Evolutionary conservation across 2,888 invertebrate genomes (phyloP), one percentile per base, ranked within the genome.

Genomic region (Pocota personata): DNA sequence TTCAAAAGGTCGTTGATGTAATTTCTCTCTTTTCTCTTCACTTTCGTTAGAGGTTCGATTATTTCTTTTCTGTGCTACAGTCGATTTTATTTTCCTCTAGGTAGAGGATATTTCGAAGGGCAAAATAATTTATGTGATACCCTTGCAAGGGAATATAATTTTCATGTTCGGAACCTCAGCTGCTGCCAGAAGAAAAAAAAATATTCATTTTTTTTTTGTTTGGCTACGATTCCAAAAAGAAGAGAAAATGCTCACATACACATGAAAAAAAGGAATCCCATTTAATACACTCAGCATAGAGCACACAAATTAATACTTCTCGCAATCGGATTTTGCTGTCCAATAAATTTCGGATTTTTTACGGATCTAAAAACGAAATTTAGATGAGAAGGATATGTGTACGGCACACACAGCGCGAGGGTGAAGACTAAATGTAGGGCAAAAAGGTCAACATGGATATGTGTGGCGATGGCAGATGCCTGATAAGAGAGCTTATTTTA

Each of bases 271-370:
- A 69, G 35, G 66, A 50, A 77, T 69, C 27, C 58, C 55, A 58
- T 67, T 66, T 43, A 40, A 71, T 71, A 64, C 50, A 82, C 30
- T 72, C 66, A 30, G 64, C 21, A 27, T 50, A 52, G 64, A 75
- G 67, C 40, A 77, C 72, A 72, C 80, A 77, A 86, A 86, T 86
- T 86, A 82, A 86, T 86, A 77, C 72, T 82, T 80, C 72, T 72
- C 46, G 66, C 71, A 86, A 86, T 86, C 86, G 76, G 86, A 77
- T 86, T 82, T 72, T 72, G 86, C 60, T 86, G 80, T 86, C 82
- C 82, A 82, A 86, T 86, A 86, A 86, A 86, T 86, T 86, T 86
- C 40, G 76, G 86, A 86, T 86, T 86, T 86, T 82, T 72, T 77
- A 86, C 72, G 86, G 86, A 82, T 82, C 76, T 86, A 86, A 62